Conservation (phyloP, 2,113 vertebrate genomes). For the Mastomys coucha region DNA sequence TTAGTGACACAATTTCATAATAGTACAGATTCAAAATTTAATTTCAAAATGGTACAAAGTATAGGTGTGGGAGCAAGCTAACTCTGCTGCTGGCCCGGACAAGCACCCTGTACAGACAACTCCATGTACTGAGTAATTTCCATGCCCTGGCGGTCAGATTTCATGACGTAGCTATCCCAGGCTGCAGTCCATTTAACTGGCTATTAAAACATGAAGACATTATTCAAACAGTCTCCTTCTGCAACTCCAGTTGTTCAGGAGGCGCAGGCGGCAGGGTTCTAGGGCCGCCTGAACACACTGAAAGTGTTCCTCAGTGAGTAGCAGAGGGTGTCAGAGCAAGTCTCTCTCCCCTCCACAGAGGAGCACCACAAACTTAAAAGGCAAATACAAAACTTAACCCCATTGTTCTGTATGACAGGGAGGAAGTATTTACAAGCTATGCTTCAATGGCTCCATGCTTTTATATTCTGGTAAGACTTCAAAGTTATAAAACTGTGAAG, state of each 20-base stretch:
- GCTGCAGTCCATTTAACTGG: not conserved
- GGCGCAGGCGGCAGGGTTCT: not conserved
- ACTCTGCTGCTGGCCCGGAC: not conserved
- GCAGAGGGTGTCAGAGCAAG: not conserved
- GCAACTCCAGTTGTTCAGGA: too few species aligned
- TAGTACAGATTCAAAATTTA: not conserved
- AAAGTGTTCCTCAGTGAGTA: not conserved
- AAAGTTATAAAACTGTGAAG: not conserved
- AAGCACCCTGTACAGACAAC: not conserved
- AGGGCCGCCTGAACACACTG: too few species aligned
- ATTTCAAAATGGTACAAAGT: not conserved
- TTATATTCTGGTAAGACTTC: not conserved
- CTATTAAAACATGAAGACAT: not conserved
- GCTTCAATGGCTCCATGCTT: not conserved
- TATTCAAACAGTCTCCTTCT: not conserved
- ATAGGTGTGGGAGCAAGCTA: not conserved
- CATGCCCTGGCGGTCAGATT: not conserved
- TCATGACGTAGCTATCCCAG: not conserved
- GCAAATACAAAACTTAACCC: not conserved
- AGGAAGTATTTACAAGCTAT: not conserved
- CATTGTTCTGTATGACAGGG: slow-evolving; percentile 8
- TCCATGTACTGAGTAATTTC: not conserved
- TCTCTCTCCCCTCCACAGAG: not conserved
- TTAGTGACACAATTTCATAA: not conserved
- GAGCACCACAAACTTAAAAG: not conserved